Conservation (phyloP, 2,113 vertebrate species). For the Sorex fumeus region DNA sequence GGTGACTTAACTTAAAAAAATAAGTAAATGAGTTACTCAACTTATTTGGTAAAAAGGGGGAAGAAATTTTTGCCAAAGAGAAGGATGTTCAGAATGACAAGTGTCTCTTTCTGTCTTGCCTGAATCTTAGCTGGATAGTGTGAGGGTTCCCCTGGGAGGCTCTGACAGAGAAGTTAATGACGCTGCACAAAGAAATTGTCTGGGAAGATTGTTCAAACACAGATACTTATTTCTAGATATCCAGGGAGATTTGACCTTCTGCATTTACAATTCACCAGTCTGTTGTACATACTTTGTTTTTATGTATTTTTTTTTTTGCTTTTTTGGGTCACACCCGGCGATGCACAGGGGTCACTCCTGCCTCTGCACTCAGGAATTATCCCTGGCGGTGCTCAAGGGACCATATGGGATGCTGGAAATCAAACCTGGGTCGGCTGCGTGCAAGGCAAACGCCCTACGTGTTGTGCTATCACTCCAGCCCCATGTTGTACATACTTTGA, state of each 20-base stretch:
- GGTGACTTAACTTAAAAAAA: neutral
- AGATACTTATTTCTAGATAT: neutral
- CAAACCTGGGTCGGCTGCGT: no score
- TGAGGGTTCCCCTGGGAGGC: neutral
- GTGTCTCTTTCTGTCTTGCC: neutral
- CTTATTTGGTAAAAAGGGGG: neutral
- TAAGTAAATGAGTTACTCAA: neutral
- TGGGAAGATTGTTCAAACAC: neutral
- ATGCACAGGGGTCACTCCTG: no score
- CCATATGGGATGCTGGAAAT: no score
- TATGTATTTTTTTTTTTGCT: no score
- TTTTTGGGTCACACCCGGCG: no score
- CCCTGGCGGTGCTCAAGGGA: no score
- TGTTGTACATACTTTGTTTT: neutral
- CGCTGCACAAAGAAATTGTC: neutral
- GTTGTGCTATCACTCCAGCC: no score
- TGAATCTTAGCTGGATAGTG: neutral
- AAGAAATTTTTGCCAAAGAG: neutral
- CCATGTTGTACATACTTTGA: neutral
- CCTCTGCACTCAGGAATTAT: no score
- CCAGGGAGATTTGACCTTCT: neutral
- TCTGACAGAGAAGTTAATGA: neutral
- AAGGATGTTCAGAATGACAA: neutral
- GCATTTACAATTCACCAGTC: neutral
- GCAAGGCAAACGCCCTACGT: no score